phyloP scores from a whole-genome alignment of 2,888 invertebrate species.

The Caenorhabditis becei region DNA sequence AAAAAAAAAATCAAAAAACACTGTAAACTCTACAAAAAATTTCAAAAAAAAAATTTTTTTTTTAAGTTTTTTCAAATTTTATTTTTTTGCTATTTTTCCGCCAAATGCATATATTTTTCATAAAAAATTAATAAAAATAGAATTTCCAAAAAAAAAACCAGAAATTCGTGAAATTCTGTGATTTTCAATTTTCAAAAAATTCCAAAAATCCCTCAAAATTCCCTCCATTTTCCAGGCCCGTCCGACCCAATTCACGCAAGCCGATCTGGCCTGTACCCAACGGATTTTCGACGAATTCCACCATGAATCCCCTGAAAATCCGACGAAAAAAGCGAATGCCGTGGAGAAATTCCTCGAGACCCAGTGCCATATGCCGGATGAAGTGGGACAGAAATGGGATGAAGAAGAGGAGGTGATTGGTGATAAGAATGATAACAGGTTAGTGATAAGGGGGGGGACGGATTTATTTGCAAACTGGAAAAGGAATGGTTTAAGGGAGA shows the following conservation, averaged over 20 bases:
- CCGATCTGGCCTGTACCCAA: constrained; percentile 49
- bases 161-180: too few relatives aligned
- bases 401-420: neutral
- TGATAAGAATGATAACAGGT: neutral
- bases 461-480: neutral
- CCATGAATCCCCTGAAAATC: neutral
- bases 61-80: too few relatives aligned
- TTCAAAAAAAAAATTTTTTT: too few relatives aligned
- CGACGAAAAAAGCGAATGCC: constrained; percentile 11
- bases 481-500: constrained; percentile 25
- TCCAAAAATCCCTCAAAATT: neutral
- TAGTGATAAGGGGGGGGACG: neutral
- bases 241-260: constrained; percentile 5
- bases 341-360: constrained; percentile 56
- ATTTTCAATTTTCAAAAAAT: too few relatives aligned
- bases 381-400: constrained; percentile 26
- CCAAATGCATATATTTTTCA: too few relatives aligned
- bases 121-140: too few relatives aligned
- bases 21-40: too few relatives aligned
- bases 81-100: too few relatives aligned
- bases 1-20: too few relatives aligned
- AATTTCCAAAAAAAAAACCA: too few relatives aligned
- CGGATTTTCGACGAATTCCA: constrained; percentile 43
- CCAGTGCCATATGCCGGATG: constrained; percentile 40
- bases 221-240: constrained; percentile 13